Evolutionary conservation across 2,797 vertebrate genomes (phyloP), one percentile per base, ranked within the genome.

Genomic region (Phataginus tricuspis): DNA sequence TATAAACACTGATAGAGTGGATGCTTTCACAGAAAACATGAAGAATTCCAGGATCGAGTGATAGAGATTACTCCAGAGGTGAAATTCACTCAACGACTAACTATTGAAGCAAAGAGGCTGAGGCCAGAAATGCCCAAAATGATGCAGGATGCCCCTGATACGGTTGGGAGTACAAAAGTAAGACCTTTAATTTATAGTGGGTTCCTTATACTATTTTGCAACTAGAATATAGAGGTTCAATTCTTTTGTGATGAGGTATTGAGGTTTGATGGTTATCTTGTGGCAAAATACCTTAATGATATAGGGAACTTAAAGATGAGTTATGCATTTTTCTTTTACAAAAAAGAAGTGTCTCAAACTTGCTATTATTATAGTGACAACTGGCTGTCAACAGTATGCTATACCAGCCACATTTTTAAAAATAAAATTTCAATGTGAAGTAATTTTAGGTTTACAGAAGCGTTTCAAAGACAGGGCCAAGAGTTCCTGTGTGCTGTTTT

Each of bases 131-230:
- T 53, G 23, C 42, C 74, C 16, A 71, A 27, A 89, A 63, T 89
- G 75, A 93, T 59, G 31, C 34, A 55, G 68, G 64, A 59, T 80
- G 84, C 59, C 83, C 29, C 5, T 8, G 29, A 74, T 80, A 66
- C 45, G 63, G 64, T 37, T 95, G 91, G 19, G 91, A 25, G 80
- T 42, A 83, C 78, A 59, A 93, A 97, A 94, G 74, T 85, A 84
- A 97, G 86, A 78, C 27, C 16, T 88, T 86, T 75, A 37, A 88
- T 69, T 78, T 15, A 29, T 5, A 69, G 25, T 53, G 42, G 71
- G 57, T 57, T 89, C 31, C 64, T 94, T 34, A 51, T 0, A 12
- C 69, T 39, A 27, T 91, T 95, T 94, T 86, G 18, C 77, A 94
- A 57, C 72, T 23, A 64, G 55, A 14, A 27, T 19, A 37, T 39